Percentiles rank a stretch among this genome's conserved stretches.
Conservation (phyloP, 2,113 vertebrate genomes). For the Gobiocypris rarus region DNA sequence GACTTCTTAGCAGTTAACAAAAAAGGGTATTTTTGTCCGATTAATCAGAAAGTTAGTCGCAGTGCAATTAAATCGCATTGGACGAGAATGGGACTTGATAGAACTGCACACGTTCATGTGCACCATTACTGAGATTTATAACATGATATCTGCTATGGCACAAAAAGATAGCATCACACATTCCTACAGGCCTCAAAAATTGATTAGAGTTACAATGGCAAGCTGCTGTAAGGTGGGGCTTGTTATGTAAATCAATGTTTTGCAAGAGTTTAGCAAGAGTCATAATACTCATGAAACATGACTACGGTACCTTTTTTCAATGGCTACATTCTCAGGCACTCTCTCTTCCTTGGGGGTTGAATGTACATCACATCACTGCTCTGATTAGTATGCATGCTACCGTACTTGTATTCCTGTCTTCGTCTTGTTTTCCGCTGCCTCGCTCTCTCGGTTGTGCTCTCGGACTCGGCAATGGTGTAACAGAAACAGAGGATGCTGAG, state of each 20-base stretch:
- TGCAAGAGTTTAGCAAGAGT: conserved; percentile 11
- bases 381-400: conserved; percentile 77
- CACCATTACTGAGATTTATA: too few relatives aligned
- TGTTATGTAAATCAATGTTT: conserved; percentile 30
- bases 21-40: background rate
- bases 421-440: conserved; percentile 72
- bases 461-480: conserved; percentile 40
- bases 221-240: background rate
- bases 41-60: too few relatives aligned
- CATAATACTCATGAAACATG: conserved; percentile 17
- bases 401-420: conserved; percentile 76
- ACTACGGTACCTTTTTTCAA: conserved; percentile 48
- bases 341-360: conserved; percentile 36
- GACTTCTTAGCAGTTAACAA: background rate
- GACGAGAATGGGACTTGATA: background rate
- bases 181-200: conserved; percentile 11
- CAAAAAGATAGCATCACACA: background rate
- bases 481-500: conserved; percentile 49
- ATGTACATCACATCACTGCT: conserved; percentile 53
- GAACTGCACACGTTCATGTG: too few relatives aligned
- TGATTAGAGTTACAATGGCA: background rate
- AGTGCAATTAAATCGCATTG: too few relatives aligned
- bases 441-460: conserved; percentile 58
- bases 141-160: background rate
- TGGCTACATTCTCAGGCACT: conserved; percentile 6